A percentile compares a stretch with the other conserved stretches of the same genome.
Conservation (phyloP, 2,888 invertebrate genomes). For the Epiblema foenella region DNA sequence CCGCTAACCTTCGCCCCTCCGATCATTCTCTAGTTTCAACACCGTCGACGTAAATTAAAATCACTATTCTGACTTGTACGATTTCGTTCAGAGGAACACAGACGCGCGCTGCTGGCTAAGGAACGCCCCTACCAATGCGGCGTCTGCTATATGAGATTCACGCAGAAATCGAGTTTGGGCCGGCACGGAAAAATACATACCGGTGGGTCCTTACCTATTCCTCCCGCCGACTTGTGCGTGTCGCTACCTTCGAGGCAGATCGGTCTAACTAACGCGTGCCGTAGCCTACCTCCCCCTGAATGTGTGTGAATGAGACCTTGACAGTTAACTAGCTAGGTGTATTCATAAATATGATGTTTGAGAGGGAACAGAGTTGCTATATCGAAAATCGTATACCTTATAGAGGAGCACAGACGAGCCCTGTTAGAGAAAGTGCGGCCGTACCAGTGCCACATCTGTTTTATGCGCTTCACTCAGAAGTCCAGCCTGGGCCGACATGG, state of each 20-base stretch:
- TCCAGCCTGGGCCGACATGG: constrained; percentile 90
- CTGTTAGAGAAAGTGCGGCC: constrained; percentile 87
- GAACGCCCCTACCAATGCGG: constrained; percentile 87
- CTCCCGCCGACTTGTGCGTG: constrained; percentile 70
- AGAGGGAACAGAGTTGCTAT: constrained; percentile 77
- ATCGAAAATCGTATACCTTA: constrained; percentile 83
- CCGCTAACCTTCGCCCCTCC: constrained; percentile 46
- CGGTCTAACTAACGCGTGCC: constrained; percentile 64
- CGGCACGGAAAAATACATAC: constrained; percentile 88
- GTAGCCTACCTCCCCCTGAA: constrained; percentile 80
- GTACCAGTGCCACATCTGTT: constrained; percentile 89
- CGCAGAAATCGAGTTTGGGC: constrained; percentile 88
- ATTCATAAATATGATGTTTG: constrained; percentile 67
- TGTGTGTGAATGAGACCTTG: constrained; percentile 73
- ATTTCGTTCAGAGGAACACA: constrained; percentile 81
- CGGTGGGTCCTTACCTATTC: constrained; percentile 73
- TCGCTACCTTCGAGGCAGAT: constrained; percentile 74
- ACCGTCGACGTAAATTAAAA: constrained; percentile 32
- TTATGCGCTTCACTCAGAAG: constrained; percentile 90
- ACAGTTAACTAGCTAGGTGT: constrained; percentile 61
- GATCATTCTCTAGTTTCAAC: constrained; percentile 50
- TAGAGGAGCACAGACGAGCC: constrained; percentile 86
- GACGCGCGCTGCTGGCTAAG: constrained; percentile 78
- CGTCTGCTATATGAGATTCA: constrained; percentile 87
- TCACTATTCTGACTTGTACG: constrained; percentile 63